Evolutionary conservation across 1,140 invertebrate genomes (phyloP).

Genomic region (Hyles vespertilio): DNA sequence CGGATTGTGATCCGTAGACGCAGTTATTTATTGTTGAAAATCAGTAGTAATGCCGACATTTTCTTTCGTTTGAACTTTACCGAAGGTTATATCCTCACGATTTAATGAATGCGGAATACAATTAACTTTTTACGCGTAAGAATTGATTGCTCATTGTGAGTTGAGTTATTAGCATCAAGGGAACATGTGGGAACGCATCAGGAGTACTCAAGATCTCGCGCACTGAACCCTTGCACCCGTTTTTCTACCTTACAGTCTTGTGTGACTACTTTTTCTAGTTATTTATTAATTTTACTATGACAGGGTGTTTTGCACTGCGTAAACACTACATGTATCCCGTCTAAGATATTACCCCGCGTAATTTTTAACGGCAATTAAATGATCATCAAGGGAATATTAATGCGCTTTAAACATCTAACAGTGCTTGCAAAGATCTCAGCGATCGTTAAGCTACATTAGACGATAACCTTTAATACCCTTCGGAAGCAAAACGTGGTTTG

Average conservation of each 20-base stretch:
- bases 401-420: no score
- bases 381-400: no score
- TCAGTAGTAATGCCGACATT: no score
- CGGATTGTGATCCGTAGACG: no score
- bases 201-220: constrained; percentile 20
- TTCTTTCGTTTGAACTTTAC: no score
- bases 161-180: constrained; percentile 33
- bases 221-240: constrained; percentile 44
- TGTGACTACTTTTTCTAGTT: constrained; percentile 47
- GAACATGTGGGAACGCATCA: constrained; percentile 39
- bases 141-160: constrained; percentile 34
- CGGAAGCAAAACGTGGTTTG: constrained; percentile 21
- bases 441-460: no score
- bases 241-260: constrained; percentile 31
- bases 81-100: no score
- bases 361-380: no score
- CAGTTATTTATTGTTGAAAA: no score
- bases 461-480: constrained; percentile 19
- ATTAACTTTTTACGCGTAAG: background rate
- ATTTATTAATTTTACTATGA: constrained; percentile 44
- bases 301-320: constrained; percentile 25
- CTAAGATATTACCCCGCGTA: background rate
- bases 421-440: no score
- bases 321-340: background rate
- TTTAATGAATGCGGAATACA: no score